Conservation (phyloP, 2,888 invertebrate species). For the Dolichopus griseipennis region DNA sequence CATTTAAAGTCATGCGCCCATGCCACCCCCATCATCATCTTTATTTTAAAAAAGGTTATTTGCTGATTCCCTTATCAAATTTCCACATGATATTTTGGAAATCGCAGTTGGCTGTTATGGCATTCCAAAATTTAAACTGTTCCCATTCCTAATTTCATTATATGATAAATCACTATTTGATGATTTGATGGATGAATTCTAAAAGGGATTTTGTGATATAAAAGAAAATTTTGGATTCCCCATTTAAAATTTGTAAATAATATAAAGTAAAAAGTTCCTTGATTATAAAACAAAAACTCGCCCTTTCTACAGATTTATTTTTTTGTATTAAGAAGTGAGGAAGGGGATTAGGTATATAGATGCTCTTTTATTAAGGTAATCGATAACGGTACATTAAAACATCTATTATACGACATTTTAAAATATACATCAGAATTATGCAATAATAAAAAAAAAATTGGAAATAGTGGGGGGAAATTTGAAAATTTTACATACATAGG, state of each 20-base stretch:
- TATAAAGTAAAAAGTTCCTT: too few species aligned
- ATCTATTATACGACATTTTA: too few species aligned
- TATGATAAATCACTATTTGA: background rate
- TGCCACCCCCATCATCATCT: background rate
- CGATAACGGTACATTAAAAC: background rate
- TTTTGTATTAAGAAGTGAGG: too few species aligned
- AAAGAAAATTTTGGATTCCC: background rate
- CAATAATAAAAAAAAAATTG: too few species aligned
- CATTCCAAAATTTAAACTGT: too few species aligned
- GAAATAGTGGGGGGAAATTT: too few species aligned
- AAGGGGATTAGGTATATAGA: background rate
- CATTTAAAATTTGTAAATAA: background rate
- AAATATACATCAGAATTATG: too few species aligned
- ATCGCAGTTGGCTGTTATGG: background rate
- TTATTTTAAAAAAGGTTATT: background rate
- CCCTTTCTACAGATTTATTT: too few species aligned
- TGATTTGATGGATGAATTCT: constrained; percentile 2
- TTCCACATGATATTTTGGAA: background rate
- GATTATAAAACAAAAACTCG: too few species aligned
- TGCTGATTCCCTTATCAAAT: background rate
- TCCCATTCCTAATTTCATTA: background rate
- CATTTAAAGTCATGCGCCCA: background rate
- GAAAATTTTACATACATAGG: too few species aligned
- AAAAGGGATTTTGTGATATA: background rate
- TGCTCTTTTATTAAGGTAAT: background rate